Percentiles rank a stretch among this genome's conserved stretches.
phyloP scores from a whole-genome alignment of 2,888 invertebrate genomes.

The Limnephilus marmoratus region DNA sequence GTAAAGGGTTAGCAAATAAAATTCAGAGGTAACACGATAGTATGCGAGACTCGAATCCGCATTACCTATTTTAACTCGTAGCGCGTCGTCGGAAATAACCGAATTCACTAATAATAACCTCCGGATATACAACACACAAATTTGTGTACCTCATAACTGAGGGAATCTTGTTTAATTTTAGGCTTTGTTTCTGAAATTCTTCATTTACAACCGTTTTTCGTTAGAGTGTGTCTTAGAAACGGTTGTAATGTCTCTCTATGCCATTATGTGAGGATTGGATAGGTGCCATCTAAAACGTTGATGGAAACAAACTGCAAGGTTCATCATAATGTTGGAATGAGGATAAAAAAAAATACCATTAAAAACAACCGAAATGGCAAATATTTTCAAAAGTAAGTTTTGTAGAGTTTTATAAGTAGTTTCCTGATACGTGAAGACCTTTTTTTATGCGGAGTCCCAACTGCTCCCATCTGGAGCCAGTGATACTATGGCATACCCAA shows the following conservation, averaged over 20 bases:
- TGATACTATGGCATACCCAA: no score
- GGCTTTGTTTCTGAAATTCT: background rate
- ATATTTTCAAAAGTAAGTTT: no score
- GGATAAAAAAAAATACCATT: background rate
- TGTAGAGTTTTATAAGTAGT: no score
- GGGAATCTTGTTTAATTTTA: background rate
- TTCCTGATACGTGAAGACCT: no score
- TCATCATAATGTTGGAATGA: background rate
- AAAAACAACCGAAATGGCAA: no score
- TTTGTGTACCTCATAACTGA: background rate
- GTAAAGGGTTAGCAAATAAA: background rate
- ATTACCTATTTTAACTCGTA: background rate
- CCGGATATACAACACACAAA: background rate
- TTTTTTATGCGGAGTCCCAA: no score
- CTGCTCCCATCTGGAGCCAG: no score
- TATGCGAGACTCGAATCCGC: background rate
- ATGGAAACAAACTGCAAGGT: background rate
- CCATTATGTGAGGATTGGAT: background rate
- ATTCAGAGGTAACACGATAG: background rate
- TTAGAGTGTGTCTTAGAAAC: background rate
- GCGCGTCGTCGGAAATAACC: background rate
- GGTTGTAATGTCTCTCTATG: background rate
- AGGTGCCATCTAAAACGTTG: background rate
- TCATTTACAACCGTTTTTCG: background rate
- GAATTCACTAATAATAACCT: background rate